Conservation (phyloP, 2,888 invertebrate species). For the Troilus luridus region DNA sequence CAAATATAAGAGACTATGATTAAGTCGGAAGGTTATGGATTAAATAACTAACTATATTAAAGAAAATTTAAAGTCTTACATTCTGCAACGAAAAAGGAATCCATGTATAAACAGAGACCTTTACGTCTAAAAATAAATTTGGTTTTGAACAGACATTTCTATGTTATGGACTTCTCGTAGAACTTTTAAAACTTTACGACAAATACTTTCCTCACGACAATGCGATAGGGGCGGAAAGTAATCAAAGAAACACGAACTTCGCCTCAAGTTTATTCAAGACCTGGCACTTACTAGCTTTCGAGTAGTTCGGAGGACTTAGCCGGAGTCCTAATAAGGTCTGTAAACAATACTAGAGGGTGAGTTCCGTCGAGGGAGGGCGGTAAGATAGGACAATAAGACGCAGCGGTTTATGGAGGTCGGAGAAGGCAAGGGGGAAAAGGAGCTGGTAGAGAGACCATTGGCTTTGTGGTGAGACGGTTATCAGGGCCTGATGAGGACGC, state of each 20-base stretch:
- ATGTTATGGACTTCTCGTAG: neutral
- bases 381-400: conserved; percentile 25
- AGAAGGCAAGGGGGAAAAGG: neutral
- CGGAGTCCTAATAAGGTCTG: neutral
- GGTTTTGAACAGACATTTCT: too few species aligned
- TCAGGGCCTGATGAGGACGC: conserved; percentile 28
- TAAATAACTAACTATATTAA: too few species aligned
- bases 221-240: neutral
- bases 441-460: neutral
- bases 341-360: neutral
- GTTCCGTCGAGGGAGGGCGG: neutral
- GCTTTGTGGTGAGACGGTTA: conserved; percentile 6
- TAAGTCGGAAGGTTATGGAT: too few species aligned
- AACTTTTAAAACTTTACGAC: neutral
- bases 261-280: neutral
- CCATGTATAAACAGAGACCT: too few species aligned
- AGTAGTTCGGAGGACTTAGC: neutral
- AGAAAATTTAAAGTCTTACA: too few species aligned
- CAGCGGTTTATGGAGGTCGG: neutral
- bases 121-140: too few species aligned
- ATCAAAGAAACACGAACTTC: neutral
- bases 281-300: neutral
- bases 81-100: too few species aligned
- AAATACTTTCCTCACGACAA: neutral
- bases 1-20: too few species aligned